Evolutionary conservation across 2,113 vertebrate genomes (phyloP), one percentile per base, ranked within the genome.

Genomic region (Apodemus sylvaticus): DNA sequence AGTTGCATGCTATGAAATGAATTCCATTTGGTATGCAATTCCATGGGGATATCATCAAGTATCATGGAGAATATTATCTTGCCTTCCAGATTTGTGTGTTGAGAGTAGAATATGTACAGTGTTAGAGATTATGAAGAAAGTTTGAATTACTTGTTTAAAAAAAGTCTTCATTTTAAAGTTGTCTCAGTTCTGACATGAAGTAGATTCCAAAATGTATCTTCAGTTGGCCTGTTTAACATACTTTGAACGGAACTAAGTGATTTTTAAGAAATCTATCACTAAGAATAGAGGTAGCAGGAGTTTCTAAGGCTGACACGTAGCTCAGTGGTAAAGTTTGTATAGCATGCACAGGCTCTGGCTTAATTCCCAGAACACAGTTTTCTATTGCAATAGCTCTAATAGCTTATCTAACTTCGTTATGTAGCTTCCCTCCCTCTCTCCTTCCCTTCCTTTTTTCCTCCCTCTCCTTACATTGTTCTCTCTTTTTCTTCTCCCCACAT

Each of bases 131-230:
- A 96, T 98, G 97, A 97, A 98, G 98, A 98, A 98, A 94, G 45
- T 94, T 97, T 97, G 96, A 98, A 98, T 95, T 98, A 89, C 87
- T 70, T 97, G 64, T 86, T 92, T 93, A 95, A 98, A 98, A 98
- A 97, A 94, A 6, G 89, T 94, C 73, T 55, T 79, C 90, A 97
- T 98, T 98, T 98, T 96, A 82, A 96, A 95, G 89, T 76, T 12
- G 16, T 92, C 73, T 85, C 78, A 93, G 82, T 92, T 62, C 34
- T 97, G 78, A 96, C 95, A 76, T 93, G 93, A 77, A 53, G 91
- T 89, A 51, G 73, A 66, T 60, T 96, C 71, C 93, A 96, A 95
- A 95, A 42, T 34, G 11, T 93, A 89, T 79, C 95, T 90, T 95
- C 93, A 94, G 79, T 97, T 96, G 45, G 9, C 86, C 1, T 90